Conservation (phyloP, 2,797 vertebrate genomes). For the Eremophila alpestris region DNA sequence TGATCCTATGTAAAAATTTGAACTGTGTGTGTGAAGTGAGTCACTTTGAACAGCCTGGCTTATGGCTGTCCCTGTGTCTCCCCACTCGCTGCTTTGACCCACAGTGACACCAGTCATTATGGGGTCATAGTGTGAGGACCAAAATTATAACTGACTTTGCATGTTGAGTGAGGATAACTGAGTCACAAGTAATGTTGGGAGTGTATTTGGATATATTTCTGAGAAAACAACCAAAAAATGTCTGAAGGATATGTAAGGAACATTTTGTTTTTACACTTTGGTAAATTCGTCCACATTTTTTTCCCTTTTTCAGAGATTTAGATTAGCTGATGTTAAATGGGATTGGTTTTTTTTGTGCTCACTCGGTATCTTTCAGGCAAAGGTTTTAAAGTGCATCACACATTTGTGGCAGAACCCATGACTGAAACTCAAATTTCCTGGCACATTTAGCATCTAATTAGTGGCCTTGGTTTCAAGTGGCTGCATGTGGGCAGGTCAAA, state of each 20-base stretch:
- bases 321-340: not conserved
- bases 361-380: not conserved
- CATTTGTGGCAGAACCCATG: not conserved
- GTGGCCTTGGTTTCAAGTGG: constrained; percentile 3
- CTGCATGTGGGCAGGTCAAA: not conserved
- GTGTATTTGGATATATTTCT: not conserved
- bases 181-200: not conserved
- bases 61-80: not conserved
- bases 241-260: not conserved
- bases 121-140: not conserved
- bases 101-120: not conserved
- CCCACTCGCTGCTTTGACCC: not conserved
- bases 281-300: not conserved
- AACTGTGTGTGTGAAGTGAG: not conserved
- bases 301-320: not conserved
- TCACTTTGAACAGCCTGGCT: not conserved
- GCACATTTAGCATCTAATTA: constrained; percentile 10
- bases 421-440: constrained; percentile 6
- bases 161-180: not conserved
- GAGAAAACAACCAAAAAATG: accelerated
- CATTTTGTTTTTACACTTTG: not conserved
- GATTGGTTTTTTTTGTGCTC: not conserved
- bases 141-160: not conserved
- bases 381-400: not conserved
- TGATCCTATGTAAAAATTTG: not conserved